Percentiles rank a stretch among this genome's conserved stretches.
Conservation (phyloP, 2,797 vertebrate species). For the Nannoperca australis region DNA sequence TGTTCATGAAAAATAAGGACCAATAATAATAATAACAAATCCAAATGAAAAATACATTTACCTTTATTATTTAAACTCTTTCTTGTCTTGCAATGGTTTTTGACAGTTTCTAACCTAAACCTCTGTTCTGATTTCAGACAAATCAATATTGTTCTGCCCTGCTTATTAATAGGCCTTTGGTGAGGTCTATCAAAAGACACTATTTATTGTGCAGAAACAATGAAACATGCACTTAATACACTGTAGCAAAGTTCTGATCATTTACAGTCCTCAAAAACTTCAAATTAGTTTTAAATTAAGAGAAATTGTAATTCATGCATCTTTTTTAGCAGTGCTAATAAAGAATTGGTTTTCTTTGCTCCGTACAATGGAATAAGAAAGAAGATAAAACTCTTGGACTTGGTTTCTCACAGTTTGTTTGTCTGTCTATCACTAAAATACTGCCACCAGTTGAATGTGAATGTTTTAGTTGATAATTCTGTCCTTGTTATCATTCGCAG, state of each 20-base stretch:
- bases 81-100: background rate
- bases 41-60: too few relatives aligned
- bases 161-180: too few relatives aligned
- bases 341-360: background rate
- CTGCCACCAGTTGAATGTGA: too few relatives aligned
- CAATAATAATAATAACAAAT: too few relatives aligned
- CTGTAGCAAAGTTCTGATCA: background rate
- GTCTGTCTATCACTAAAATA: too few relatives aligned
- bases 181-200: background rate
- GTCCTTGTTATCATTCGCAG: background rate
- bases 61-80: background rate
- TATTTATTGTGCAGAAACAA: background rate
- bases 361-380: too few relatives aligned
- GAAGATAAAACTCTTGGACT: too few relatives aligned
- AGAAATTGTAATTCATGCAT: too few relatives aligned
- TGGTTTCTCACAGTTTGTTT: too few relatives aligned
- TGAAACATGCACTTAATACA: background rate
- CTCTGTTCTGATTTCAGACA: background rate
- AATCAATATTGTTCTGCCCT: background rate
- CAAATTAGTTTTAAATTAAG: background rate
- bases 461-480: background rate
- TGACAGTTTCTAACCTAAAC: slow-evolving; percentile 2
- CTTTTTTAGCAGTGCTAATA: background rate
- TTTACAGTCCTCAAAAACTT: background rate
- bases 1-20: background rate